Base-by-base conservation (phyloP, 2,113 vertebrate genomes). In the Cacatua alba region DNA sequence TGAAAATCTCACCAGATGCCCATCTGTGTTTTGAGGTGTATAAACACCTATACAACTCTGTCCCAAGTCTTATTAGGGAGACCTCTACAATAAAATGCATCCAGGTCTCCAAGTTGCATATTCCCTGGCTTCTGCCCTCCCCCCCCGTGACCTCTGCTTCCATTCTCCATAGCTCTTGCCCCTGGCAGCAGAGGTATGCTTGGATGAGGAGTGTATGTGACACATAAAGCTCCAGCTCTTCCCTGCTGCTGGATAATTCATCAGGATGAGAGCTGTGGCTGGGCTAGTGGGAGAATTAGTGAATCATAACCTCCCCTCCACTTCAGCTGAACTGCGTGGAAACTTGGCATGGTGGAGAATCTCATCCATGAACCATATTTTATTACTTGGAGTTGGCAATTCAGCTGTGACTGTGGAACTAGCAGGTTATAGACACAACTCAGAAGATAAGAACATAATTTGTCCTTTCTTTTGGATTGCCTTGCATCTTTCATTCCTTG, bases 311-410 rank as follows among this genome's bases (percentile, higher is more conserved):
- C 3, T 46, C 37, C 33, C 41, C 51, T 94, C 29, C 48, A 49
- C 65, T 86, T 94, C 82, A 94, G 69, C 52, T 93, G 69, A 93
- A 88, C 80, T 82, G 41, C 79, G 62, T 64, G 77, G 88, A 96
- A 93, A 94, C 57, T 91, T 94, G 95, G 77, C 94, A 29, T 41
- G 12, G 46, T 75, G 59, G 65, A 59, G n/a, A 89, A 86, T 86
- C 70, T 84, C 33, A 48, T 69, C 71, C 31, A 59, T 88, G 86
- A 94, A 76, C 80, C 39, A 17, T 65, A 72, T 89, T 94, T 94
- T 91, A 89, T 87, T 94, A 76, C 37, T 84, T 86, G 44, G 68
- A 95, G 43, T 71, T 95, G 95, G 69, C 77, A 94, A 35, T 70
- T 91, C 70, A 89, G 23, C 88, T 91, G 74, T 80, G 88, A 77